Base-by-base conservation (phyloP, 2,888 invertebrate genomes). In the Netelia virgata region DNA sequence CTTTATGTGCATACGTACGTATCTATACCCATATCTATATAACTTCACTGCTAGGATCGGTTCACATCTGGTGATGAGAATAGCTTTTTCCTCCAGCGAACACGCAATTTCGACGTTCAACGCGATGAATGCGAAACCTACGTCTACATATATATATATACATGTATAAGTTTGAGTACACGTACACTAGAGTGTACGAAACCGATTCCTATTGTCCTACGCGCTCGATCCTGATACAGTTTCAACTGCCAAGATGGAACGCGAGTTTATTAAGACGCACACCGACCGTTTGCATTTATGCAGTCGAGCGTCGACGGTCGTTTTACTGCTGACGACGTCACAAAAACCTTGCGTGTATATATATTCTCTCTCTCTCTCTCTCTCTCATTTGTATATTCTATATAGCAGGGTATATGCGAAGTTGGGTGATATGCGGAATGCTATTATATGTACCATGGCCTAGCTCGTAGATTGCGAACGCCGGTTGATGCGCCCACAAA, bases 271-370 rank as follows among this genome's bases (percentile, higher is more conserved):
- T 72, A 64, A 72, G 64, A 14, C 43, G 63, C 47, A 41, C 16
- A 28, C 9, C 11, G 20, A 28, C 16, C 18, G 18, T 47, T 14
- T 47, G 47, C 18, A 57, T 57, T 57, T 20, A 18, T 57, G 47
- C 63, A 64, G 43, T 18, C 53, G 43, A 79, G 70, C 43, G 53
- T 18, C 53, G n/a, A n/a, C 11, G 43, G n/a, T n/a, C 16, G 55
- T 70, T 79, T 79, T 79, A 72, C 70, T 79, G 78, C 78, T 72
- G 64, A 79, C 72, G 70, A 64, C 68, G 69, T 69, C 28, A 64
- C 63, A 64, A 79, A 43, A 72, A 23, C 53, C n/a, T 47, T 1
- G 47, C 16, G 57, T 36, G 53, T 74, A 63, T 77, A 77, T 72
- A 16, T 41, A 53, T 43, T 55, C 47, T 47, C 47, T 47, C 47